Percentiles rank a stretch among this genome's conserved stretches.
Evolutionary conservation across 2,888 invertebrate species (phyloP).

Genomic region (Cephalotes varians): DNA sequence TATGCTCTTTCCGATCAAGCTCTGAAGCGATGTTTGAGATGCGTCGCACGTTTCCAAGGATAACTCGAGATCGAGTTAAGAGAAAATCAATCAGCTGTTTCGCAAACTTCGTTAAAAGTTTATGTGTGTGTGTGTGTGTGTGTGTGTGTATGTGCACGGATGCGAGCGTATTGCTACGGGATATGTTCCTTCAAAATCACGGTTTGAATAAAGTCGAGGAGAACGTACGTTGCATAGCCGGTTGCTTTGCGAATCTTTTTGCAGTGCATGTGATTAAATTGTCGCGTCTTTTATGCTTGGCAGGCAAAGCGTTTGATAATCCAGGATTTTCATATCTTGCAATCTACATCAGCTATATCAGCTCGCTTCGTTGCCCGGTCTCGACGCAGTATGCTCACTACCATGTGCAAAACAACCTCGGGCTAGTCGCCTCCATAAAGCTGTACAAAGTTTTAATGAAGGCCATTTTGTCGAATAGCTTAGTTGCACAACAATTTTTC

Average conservation of each 20-base stretch:
- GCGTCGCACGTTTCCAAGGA: constrained; percentile 58
- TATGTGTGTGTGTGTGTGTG: constrained; percentile 48
- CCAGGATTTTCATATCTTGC: constrained; percentile 44
- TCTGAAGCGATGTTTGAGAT: constrained; percentile 55
- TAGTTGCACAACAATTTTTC: constrained; percentile 46
- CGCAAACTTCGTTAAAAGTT: constrained; percentile 80
- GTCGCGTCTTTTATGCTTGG: constrained; percentile 44
- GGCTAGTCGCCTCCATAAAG: constrained; percentile 56
- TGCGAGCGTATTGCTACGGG: constrained; percentile 13
- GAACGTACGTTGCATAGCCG: constrained; percentile 5
- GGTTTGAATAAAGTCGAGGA: constrained; percentile 6
- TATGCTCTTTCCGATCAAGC: constrained; percentile 39
- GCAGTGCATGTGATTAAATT: constrained; percentile 39
- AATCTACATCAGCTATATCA: constrained; percentile 28
- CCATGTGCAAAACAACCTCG: constrained; percentile 56
- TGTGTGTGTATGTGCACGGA: constrained; percentile 44
- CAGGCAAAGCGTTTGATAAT: constrained; percentile 32
- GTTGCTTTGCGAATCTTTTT: constrained; percentile 14
- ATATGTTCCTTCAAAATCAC: constrained; percentile 6
- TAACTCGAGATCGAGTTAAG: constrained; percentile 78
- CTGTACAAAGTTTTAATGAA: constrained; percentile 72
- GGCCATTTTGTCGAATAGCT: constrained; percentile 60
- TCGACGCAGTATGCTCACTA: constrained; percentile 32
- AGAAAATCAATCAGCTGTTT: constrained; percentile 82
- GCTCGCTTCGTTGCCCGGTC: constrained; percentile 12